phyloP scores from a whole-genome alignment of 2,797 vertebrate genomes.

The Sylvia borin region DNA sequence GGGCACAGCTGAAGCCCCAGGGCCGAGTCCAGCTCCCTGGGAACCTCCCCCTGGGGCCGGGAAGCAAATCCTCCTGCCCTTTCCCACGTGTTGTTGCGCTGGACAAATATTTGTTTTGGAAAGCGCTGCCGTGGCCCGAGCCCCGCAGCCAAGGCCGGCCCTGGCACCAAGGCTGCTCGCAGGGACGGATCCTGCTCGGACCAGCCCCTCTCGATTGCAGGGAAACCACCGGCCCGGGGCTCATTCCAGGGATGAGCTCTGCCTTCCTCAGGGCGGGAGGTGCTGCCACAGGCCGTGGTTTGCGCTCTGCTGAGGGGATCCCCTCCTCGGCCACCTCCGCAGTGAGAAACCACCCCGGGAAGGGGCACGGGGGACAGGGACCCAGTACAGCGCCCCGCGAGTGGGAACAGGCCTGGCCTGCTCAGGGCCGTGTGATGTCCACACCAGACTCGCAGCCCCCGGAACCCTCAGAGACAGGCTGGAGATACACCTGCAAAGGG shows the following conservation, averaged over 20 bases:
- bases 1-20: neutral
- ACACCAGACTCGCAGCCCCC: fast-evolving
- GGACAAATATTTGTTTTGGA: conserved; percentile 59
- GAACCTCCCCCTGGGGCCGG: neutral
- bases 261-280: fast-evolving
- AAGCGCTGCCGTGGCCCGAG: neutral
- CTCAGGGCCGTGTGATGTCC: fast-evolving
- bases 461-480: fast-evolving
- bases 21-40: neutral
- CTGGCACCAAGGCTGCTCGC: neutral
- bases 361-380: neutral
- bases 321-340: neutral
- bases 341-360: fast-evolving
- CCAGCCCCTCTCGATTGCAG: fast-evolving
- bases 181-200: neutral
- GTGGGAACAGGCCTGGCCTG: fast-evolving
- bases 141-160: conserved; percentile 15
- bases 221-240: fast-evolving
- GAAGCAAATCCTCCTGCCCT: neutral
- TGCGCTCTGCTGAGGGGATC: fast-evolving
- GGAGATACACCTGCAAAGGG: neutral
- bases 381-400: fast-evolving
- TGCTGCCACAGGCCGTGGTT: fast-evolving
- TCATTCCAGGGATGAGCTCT: fast-evolving
- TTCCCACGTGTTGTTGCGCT: neutral